Conservation (phyloP, 2,113 vertebrate species). For the Gymnogyps californianus region DNA sequence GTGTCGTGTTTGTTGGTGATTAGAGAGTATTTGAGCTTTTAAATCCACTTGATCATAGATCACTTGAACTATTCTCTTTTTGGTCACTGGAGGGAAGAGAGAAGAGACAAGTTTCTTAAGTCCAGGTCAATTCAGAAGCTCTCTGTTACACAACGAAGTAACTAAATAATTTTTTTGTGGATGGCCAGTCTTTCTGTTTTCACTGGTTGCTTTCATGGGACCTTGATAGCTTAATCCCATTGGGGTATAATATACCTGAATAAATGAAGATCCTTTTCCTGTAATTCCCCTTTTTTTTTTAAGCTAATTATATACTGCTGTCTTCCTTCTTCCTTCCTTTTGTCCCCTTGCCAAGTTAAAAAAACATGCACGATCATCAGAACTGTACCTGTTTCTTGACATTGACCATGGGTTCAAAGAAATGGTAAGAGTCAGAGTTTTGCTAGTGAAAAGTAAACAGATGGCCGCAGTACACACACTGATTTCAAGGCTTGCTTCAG, state of each 20-base stretch:
- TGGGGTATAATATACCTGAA: not conserved
- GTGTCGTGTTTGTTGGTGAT: not conserved
- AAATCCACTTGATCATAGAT: not conserved
- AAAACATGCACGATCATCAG: slow-evolving; percentile 13
- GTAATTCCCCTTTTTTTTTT: not conserved
- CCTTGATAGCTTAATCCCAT: not conserved
- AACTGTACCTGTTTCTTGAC: slow-evolving; percentile 46
- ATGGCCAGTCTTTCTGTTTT: not conserved
- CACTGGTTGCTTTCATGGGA: not conserved
- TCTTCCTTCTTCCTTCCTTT: slow-evolving; percentile 10
- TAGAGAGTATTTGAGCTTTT: not conserved
- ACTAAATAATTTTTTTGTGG: not conserved
- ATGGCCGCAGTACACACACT: slow-evolving; percentile 46
- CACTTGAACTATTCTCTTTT: not conserved
- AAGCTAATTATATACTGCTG: not conserved
- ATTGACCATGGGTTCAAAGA: slow-evolving; percentile 43
- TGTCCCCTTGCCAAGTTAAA: not conserved
- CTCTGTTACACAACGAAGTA: not conserved
- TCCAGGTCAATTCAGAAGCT: not conserved
- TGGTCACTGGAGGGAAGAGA: not conserved
- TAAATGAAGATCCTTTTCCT: slow-evolving; percentile 20
- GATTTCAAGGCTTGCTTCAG: slow-evolving; percentile 48
- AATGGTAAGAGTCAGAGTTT: slow-evolving; percentile 45
- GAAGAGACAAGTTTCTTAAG: not conserved
- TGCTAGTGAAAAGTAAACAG: slow-evolving; percentile 46